Evolutionary conservation across 1,140 invertebrate species (phyloP).

Genomic region (Dryas iulia): DNA sequence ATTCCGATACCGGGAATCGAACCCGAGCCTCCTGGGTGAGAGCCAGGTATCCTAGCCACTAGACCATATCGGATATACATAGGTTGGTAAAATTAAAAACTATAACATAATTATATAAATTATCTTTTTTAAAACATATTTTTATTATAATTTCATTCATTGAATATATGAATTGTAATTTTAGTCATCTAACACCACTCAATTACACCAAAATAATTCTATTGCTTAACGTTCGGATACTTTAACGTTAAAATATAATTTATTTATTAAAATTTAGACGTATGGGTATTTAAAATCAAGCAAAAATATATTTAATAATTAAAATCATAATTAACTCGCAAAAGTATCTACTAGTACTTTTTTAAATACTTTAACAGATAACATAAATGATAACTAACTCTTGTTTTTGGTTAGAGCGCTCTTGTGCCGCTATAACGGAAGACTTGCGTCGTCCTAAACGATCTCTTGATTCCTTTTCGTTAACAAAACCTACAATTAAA

Average conservation of each 20-base stretch:
- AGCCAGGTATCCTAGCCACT: conserved; percentile 93
- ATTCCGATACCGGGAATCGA: conserved; percentile 70
- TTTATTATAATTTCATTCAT: no score
- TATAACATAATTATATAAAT: background rate
- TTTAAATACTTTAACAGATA: no score
- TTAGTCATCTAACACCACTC: background rate
- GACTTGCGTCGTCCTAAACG: conserved; percentile 74
- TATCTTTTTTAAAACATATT: no score
- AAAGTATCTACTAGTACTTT: no score
- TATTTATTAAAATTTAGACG: no score
- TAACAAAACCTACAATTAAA: conserved; percentile 61
- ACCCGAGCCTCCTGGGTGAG: conserved; percentile 80
- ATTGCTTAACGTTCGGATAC: background rate
- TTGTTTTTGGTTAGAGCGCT: conserved; percentile 64
- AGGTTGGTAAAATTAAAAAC: background rate
- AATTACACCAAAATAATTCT: background rate
- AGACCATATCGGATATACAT: conserved; percentile 76
- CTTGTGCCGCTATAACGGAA: conserved; percentile 63
- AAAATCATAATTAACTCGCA: no score
- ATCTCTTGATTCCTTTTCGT: conserved; percentile 72
- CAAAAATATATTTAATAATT: no score
- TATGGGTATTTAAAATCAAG: no score
- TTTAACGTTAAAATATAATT: background rate
- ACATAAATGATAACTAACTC: conserved; percentile 56
- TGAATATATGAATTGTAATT: no score